Percentiles rank a stretch among this genome's conserved stretches.
Evolutionary conservation across 2,797 vertebrate species (phyloP).

Genomic region (Heterohyrax brucei): DNA sequence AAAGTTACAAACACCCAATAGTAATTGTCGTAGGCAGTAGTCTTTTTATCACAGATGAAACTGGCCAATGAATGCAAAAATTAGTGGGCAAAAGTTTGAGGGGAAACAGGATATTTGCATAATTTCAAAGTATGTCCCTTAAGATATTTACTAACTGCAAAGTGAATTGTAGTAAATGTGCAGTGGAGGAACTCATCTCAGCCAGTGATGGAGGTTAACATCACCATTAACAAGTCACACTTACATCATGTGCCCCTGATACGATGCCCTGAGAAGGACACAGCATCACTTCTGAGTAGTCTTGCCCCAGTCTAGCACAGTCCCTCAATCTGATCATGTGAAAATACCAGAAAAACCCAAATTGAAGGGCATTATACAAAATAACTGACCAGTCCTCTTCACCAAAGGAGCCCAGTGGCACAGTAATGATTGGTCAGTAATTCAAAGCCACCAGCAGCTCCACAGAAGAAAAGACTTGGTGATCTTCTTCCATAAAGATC

Average conservation of each 20-base stretch:
- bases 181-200: neutral
- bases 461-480: neutral
- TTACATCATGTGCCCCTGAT: accelerated
- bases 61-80: neutral
- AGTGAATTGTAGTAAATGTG: neutral
- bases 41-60: neutral
- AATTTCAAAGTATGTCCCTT: neutral
- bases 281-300: neutral
- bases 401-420: neutral
- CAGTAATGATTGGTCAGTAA: neutral
- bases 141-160: neutral
- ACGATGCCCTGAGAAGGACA: too few species aligned
- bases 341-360: neutral
- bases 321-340: neutral
- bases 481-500: neutral
- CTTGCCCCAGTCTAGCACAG: neutral
- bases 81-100: neutral
- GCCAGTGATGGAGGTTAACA: neutral
- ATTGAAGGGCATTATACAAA: neutral
- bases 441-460: too few species aligned
- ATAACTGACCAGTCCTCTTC: neutral
- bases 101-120: neutral
- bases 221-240: neutral
- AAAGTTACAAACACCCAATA: neutral
- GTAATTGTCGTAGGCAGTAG: neutral